Evolutionary conservation across 2,113 vertebrate species (phyloP).

Genomic region (Saccopteryx leptura): DNA sequence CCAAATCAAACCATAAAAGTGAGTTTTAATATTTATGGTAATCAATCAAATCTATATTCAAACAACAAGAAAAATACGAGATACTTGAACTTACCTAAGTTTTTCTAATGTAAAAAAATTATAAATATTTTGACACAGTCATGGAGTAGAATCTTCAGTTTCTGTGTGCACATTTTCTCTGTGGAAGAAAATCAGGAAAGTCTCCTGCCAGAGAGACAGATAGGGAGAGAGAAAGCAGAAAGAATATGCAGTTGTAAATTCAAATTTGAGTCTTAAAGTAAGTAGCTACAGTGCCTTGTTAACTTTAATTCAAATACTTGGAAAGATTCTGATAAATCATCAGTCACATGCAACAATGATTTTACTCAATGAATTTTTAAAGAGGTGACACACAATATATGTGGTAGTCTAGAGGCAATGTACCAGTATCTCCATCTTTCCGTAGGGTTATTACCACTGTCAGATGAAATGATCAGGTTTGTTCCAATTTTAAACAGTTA

Average conservation of each 20-base stretch:
- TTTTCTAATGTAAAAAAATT: neutral
- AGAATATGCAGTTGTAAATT: neutral
- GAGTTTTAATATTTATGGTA: neutral
- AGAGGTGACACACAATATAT: neutral
- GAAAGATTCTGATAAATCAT: conserved; percentile 3
- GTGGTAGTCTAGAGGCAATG: neutral
- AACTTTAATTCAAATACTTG: conserved; percentile 13
- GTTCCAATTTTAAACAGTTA: conserved; percentile 23
- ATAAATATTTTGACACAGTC: neutral
- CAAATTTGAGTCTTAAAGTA: neutral
- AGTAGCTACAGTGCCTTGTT: neutral
- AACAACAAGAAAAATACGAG: neutral
- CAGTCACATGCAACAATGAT: neutral
- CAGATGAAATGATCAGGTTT: neutral
- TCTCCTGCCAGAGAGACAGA: neutral
- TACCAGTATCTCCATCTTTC: neutral
- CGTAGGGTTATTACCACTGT: neutral
- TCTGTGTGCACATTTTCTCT: neutral
- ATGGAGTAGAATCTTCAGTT: neutral
- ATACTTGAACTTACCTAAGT: neutral
- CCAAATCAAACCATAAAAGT: neutral
- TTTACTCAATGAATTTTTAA: neutral
- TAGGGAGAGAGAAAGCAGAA: neutral
- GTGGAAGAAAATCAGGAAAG: neutral
- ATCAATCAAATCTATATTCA: neutral